Percentiles rank a stretch among this genome's conserved stretches.
Evolutionary conservation across 2,113 vertebrate species (phyloP).

Genomic region (Ptyas mucosa): DNA sequence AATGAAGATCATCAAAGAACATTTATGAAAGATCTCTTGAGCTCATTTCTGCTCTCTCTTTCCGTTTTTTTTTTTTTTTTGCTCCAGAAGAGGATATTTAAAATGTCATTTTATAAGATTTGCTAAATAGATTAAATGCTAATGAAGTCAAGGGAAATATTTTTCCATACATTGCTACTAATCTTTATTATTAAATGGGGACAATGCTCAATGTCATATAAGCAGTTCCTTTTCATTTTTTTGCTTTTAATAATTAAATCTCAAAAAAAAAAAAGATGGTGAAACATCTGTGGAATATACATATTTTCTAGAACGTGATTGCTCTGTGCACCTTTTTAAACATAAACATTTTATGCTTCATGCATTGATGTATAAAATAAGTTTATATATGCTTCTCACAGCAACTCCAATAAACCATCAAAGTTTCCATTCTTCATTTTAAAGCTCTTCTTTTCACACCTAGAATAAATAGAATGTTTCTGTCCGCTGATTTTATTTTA

Average conservation of each 20-base stretch:
- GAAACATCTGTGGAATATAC: not conserved
- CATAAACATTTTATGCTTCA: not conserved
- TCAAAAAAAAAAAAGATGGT: conserved; percentile 9
- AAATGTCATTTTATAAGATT: conserved; percentile 1
- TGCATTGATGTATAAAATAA: not conserved
- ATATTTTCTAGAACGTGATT: not conserved
- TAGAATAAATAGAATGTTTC: not conserved
- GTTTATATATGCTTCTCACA: not conserved
- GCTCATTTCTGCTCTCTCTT: not conserved
- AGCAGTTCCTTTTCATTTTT: not conserved
- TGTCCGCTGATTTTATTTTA: not conserved
- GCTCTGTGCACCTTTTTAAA: not conserved
- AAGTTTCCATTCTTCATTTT: not conserved
- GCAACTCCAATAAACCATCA: not conserved
- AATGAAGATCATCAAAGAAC: conserved; percentile 14
- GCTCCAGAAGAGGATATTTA: not conserved
- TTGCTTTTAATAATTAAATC: not conserved
- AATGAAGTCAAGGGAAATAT: conserved; percentile 19
- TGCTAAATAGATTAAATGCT: not conserved
- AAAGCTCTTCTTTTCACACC: not conserved
- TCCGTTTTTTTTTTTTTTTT: not conserved
- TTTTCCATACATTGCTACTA: conserved; percentile 6
- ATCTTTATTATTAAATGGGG: conserved; percentile 27
- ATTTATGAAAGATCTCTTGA: not conserved
- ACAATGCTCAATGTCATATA: not conserved